Conservation (phyloP, 2,797 vertebrate species). For the Remorina albescens region DNA sequence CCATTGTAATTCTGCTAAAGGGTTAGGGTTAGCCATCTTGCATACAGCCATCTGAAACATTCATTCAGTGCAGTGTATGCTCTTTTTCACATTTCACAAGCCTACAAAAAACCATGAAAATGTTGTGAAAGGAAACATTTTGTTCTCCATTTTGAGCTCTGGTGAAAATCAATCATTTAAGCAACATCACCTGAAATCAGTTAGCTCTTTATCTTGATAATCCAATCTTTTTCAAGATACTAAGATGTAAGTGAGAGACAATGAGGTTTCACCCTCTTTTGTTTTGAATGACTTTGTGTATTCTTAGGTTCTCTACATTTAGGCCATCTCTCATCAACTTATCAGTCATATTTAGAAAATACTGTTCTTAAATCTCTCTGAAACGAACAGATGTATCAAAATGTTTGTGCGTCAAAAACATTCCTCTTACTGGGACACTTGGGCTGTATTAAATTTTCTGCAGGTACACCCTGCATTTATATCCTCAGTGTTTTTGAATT, state of each 20-base stretch:
- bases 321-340: background rate
- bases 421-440: too few relatives aligned
- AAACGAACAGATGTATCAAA: background rate
- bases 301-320: background rate
- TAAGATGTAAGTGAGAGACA: background rate
- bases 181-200: slow-evolving; percentile 9
- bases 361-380: background rate
- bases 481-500: too few relatives aligned
- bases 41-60: too few relatives aligned
- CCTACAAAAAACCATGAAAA: background rate
- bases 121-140: slow-evolving; percentile 13
- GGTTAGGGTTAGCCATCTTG: too few relatives aligned
- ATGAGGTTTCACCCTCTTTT: background rate
- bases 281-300: background rate
- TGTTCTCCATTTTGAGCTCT: background rate
- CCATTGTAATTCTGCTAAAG: too few relatives aligned
- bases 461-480: background rate
- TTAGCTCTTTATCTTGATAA: background rate
- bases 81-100: slow-evolving; percentile 16
- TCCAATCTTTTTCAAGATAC: background rate
- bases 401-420: slow-evolving; percentile 1
- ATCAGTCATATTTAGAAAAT: background rate
- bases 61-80: background rate
- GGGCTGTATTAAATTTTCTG: slow-evolving; percentile 29
- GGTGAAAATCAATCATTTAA: slow-evolving; percentile 12